A percentile compares a stretch with the other conserved stretches of the same genome.
phyloP scores from a whole-genome alignment of 2,888 invertebrate species.

The Synanthedon myopaeformis region DNA sequence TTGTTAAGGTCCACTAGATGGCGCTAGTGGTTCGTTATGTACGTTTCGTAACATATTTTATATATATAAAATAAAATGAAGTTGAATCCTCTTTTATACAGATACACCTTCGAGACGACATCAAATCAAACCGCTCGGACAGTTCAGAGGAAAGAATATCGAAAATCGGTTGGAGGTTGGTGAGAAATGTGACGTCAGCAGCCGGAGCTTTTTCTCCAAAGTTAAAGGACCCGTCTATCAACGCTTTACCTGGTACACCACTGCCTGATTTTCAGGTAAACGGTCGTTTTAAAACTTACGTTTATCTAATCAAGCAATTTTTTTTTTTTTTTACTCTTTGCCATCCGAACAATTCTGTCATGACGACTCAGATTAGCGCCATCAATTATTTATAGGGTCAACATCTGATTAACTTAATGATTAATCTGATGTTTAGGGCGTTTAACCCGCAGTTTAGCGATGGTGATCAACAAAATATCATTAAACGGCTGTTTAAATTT shows the following conservation, averaged over 20 bases:
- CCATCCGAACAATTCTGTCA: no score
- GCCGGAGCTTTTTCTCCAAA: slow-evolving; percentile 38
- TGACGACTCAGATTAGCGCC: no score
- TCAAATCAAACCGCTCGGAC: slow-evolving; percentile 30
- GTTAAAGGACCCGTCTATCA: slow-evolving; percentile 13
- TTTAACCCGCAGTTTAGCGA: no score
- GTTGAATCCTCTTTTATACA: slow-evolving; percentile 9
- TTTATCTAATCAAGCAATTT: neutral
- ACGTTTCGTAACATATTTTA: no score
- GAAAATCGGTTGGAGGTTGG: slow-evolving; percentile 37
- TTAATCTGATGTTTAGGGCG: no score
- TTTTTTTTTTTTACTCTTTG: neutral
- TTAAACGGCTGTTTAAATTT: no score
- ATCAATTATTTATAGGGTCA: no score
- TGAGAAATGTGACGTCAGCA: slow-evolving; percentile 39
- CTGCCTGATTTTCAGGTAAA: slow-evolving; percentile 40
- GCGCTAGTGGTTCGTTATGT: no score
- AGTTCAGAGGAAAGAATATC: slow-evolving; percentile 32
- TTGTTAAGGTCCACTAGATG: no score
- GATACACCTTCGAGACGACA: slow-evolving; percentile 50
- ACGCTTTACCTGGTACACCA: slow-evolving; percentile 41
- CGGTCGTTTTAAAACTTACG: neutral
- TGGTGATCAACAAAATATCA: no score
- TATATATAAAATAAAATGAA: no score
- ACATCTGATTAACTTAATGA: no score